phyloP scores from a whole-genome alignment of 2,113 vertebrate species.

The Eupsittula cactorum region DNA sequence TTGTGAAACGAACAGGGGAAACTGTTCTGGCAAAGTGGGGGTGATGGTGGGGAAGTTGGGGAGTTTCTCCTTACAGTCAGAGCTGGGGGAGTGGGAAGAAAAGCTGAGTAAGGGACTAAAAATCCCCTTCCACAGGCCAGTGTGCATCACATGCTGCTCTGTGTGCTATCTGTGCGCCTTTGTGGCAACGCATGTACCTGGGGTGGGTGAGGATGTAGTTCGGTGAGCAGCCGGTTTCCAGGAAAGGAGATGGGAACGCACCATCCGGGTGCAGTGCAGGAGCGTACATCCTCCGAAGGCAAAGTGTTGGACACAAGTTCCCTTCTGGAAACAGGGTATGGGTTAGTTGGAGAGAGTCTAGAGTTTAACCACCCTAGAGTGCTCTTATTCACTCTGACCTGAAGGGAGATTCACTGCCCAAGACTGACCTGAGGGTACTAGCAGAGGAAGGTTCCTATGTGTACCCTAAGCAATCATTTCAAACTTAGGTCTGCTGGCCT shows the following conservation, averaged over 20 bases:
- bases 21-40: not conserved
- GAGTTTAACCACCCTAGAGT: not conserved
- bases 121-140: not conserved
- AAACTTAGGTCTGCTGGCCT: not conserved
- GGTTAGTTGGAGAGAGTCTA: not conserved
- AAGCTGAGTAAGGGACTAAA: not conserved
- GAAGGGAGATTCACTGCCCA: not conserved
- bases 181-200: fast-evolving
- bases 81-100: not conserved
- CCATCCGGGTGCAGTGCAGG: no score
- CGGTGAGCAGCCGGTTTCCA: fast-evolving
- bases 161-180: not conserved
- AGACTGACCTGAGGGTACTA: fast-evolving
- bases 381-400: not conserved
- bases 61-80: not conserved
- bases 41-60: fast-evolving
- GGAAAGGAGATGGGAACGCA: fast-evolving
- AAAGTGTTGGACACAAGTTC: fast-evolving
- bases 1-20: not conserved
- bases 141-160: fast-evolving
- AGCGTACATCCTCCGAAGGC: fast-evolving
- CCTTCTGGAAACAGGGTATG: not conserved
- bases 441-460: not conserved
- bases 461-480: not conserved
- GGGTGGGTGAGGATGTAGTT: fast-evolving